phyloP scores from a whole-genome alignment of 2,888 invertebrate species.

The Agrochola lychnidis region DNA sequence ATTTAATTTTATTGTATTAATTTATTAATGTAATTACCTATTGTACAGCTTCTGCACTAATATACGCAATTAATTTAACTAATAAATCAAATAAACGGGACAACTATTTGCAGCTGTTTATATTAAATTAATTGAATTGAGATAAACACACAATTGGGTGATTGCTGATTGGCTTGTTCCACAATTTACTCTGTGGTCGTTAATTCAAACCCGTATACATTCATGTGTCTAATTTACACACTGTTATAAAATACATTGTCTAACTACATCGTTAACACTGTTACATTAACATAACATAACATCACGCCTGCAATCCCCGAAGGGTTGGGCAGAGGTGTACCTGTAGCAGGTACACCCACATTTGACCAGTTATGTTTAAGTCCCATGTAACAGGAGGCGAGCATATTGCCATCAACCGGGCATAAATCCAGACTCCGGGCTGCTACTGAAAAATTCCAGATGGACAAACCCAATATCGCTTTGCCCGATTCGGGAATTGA shows the following conservation, averaged over 20 bases:
- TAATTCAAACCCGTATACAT: not conserved
- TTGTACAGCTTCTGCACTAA: not conserved
- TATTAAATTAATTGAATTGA: constrained; percentile 13
- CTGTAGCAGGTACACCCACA: no score
- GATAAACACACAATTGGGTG: constrained; percentile 32
- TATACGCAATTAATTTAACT: not conserved
- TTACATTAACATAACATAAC: no score
- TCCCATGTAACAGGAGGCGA: no score
- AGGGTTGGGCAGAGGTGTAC: no score
- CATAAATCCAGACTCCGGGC: no score
- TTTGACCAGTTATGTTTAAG: no score
- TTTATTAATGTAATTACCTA: not conserved
- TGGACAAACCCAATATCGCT: no score
- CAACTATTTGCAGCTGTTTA: constrained; percentile 7
- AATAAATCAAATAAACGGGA: not conserved
- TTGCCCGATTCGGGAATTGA: no score
- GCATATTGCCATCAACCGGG: no score
- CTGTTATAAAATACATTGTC: no score
- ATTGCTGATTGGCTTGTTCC: constrained; percentile 10
- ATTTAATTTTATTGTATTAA: constrained; percentile 1
- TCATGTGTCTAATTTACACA: not conserved
- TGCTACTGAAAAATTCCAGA: no score
- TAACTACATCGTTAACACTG: not conserved
- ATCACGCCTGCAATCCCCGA: no score
- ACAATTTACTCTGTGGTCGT: constrained; percentile 17